Conservation (phyloP, 2,113 vertebrate genomes). For the Zapornia atra region DNA sequence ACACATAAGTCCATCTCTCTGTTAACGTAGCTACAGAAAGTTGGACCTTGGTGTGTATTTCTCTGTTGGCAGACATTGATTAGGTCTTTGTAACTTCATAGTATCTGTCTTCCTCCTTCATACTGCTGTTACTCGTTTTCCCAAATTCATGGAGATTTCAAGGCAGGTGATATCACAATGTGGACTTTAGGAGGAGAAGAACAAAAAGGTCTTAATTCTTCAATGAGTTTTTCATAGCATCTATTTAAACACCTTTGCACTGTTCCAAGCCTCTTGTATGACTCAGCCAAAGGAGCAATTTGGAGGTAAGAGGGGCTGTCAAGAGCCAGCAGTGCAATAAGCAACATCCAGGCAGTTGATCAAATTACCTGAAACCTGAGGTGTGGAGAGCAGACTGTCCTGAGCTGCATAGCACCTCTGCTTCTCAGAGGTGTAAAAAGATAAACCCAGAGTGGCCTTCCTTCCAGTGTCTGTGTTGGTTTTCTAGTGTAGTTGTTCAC, state of each 20-base stretch:
- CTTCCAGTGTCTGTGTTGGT: not conserved
- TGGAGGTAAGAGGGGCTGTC: not conserved
- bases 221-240: not conserved
- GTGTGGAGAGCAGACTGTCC: not conserved
- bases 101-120: not conserved
- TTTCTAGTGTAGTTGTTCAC: not conserved
- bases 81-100: not conserved
- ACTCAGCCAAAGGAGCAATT: not conserved
- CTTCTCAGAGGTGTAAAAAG: not conserved
- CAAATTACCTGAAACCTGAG: not conserved
- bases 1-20: not conserved
- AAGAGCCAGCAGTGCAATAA: not conserved
- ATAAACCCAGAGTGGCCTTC: not conserved
- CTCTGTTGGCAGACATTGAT: not conserved
- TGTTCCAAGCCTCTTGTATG: not conserved
- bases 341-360: not conserved
- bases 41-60: not conserved
- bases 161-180: not conserved
- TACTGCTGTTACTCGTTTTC: not conserved
- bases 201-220: not conserved
- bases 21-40: not conserved
- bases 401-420: not conserved
- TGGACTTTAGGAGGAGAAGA: not conserved
- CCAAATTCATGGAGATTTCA: not conserved
- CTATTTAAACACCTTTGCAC: not conserved